phyloP scores from a whole-genome alignment of 2,888 invertebrate species.

The Nymphalis urticae region DNA sequence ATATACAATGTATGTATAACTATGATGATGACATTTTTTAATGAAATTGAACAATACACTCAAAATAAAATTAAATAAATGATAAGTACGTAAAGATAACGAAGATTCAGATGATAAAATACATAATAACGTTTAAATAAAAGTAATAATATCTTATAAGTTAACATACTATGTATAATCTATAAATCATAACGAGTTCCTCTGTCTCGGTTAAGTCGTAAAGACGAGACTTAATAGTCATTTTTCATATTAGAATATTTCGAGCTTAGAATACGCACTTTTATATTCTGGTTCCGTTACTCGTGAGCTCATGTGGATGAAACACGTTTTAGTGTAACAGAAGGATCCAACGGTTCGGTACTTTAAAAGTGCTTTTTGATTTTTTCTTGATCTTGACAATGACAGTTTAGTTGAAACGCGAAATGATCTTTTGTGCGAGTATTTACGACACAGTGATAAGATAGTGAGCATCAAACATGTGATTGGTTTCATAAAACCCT shows the following conservation, averaged over 20 bases:
- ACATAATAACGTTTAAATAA: no score
- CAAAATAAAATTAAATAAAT: no score
- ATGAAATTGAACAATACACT: no score
- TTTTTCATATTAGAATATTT: not conserved
- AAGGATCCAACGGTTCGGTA: not conserved
- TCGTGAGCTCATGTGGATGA: not conserved
- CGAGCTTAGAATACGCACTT: not conserved
- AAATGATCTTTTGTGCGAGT: slow-evolving; percentile 23
- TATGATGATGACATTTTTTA: no score
- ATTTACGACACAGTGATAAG: slow-evolving; percentile 41
- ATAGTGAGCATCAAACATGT: slow-evolving; percentile 42
- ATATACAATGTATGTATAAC: no score
- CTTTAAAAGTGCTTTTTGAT: not conserved
- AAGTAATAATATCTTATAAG: no score
- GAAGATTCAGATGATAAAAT: no score
- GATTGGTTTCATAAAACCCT: slow-evolving; percentile 40
- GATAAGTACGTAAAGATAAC: no score
- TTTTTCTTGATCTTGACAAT: slow-evolving; percentile 24
- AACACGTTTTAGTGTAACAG: not conserved
- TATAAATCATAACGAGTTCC: no score
- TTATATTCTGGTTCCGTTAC: not conserved
- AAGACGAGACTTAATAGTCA: not conserved
- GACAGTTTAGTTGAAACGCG: slow-evolving; percentile 15
- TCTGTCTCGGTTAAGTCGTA: not conserved
- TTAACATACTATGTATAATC: no score